A percentile compares a stretch with the other conserved stretches of the same genome.
These are phyloP conservation scores for Masticophis lateralis DNA, from an alignment of 2,797 vertebrate species.

Conservation along the genomic window DNA sequence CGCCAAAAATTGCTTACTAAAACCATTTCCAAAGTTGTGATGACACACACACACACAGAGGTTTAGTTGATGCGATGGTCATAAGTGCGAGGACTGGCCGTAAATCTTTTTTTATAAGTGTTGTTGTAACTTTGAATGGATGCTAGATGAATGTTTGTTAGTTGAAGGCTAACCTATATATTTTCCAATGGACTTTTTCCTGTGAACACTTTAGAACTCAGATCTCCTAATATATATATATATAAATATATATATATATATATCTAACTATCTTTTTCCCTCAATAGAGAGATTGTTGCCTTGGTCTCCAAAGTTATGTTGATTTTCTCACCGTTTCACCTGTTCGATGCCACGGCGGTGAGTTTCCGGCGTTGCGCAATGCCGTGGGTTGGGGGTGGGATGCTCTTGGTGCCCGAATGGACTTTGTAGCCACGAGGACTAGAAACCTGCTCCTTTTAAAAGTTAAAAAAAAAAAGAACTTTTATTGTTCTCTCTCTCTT, in stretches of 20 bases:
- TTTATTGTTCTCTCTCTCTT: too few species aligned
- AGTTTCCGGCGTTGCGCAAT: slow-evolving; percentile 40
- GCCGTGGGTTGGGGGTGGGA: not conserved
- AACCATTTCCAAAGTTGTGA: not conserved
- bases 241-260: not conserved
- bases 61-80: not conserved
- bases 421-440: too few species aligned
- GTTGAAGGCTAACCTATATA: not conserved
- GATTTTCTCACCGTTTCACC: slow-evolving; percentile 65
- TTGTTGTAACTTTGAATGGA: not conserved
- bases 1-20: not conserved
- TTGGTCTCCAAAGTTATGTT: slow-evolving; percentile 72
- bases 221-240: not conserved
- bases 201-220: not conserved
- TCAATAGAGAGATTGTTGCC: slow-evolving; percentile 61
- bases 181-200: not conserved
- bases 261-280: slow-evolving; percentile 7
- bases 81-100: not conserved
- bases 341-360: slow-evolving; percentile 72
- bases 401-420: rapidly evolving
- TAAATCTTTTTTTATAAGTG: not conserved
- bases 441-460: too few species aligned
- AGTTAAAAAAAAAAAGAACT: too few species aligned
- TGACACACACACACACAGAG: not conserved
- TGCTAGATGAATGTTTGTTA: not conserved